phyloP scores from a whole-genome alignment of 2,797 vertebrate species.

The Pteropus rufus region DNA sequence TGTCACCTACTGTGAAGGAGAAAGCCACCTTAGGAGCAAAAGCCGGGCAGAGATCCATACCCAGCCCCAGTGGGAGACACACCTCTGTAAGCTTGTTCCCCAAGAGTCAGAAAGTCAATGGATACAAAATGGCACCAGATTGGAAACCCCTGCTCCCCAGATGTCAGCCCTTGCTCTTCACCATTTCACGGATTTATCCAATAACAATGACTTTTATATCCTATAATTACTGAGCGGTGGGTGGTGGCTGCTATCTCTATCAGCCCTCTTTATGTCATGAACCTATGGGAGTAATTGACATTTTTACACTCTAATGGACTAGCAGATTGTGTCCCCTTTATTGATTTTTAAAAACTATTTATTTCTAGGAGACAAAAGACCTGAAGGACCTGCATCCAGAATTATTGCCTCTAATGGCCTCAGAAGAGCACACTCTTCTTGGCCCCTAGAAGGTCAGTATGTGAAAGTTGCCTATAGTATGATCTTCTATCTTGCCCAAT shows the following conservation, averaged over 20 bases:
- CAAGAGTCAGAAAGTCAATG: constrained; percentile 68
- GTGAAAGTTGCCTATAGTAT: constrained; percentile 29
- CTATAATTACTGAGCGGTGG: constrained; percentile 74
- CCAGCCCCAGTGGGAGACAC: constrained; percentile 81
- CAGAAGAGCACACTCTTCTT: constrained; percentile 74
- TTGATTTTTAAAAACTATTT: constrained; percentile 74
- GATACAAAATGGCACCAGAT: constrained; percentile 71
- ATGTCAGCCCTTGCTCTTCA: constrained; percentile 77
- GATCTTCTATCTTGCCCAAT: background rate
- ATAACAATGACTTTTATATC: constrained; percentile 87
- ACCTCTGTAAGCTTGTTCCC: constrained; percentile 73
- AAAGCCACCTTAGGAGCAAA: constrained; percentile 78
- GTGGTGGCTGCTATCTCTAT: constrained; percentile 44
- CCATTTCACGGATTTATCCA: constrained; percentile 84
- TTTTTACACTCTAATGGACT: constrained; percentile 63
- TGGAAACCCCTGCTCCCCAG: constrained; percentile 56
- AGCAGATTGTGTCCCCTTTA: constrained; percentile 41
- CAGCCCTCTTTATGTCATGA: constrained; percentile 14
- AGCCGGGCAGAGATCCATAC: constrained; percentile 68
- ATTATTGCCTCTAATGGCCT: constrained; percentile 69
- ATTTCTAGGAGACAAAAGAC: constrained; percentile 74
- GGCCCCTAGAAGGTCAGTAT: constrained; percentile 75
- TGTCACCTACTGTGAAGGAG: constrained; percentile 80
- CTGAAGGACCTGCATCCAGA: constrained; percentile 64
- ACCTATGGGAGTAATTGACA: constrained; percentile 44